Conservation (phyloP, 1,140 invertebrate genomes). For the Zaprionus inermis region DNA sequence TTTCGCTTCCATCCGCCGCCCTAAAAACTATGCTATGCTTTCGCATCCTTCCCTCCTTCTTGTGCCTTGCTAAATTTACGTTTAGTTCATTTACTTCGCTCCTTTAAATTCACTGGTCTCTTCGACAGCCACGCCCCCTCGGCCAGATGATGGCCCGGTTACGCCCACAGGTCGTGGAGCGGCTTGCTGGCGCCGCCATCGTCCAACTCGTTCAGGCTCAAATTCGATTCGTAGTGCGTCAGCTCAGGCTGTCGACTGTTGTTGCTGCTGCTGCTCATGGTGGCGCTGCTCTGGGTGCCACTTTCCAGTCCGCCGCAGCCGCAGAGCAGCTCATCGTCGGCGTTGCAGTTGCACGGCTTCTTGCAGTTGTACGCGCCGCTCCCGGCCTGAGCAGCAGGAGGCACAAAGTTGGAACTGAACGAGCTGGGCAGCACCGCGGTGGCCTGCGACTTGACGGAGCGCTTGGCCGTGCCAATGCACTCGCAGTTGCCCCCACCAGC, state of each 20-base stretch:
- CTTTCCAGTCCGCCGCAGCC: slow-evolving; percentile 75
- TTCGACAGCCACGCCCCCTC: slow-evolving; percentile 36
- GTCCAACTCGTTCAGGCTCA: slow-evolving; percentile 72
- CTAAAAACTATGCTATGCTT: no score
- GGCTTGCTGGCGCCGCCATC: slow-evolving; percentile 60
- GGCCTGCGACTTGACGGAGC: slow-evolving; percentile 59
- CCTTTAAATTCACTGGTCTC: slow-evolving; percentile 81
- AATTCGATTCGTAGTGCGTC: slow-evolving; percentile 82
- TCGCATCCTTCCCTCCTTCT: not conserved
- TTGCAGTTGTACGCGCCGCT: slow-evolving; percentile 84
- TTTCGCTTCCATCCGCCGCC: slow-evolving; percentile 1
- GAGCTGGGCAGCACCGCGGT: slow-evolving; percentile 86
- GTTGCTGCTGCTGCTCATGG: slow-evolving; percentile 82
- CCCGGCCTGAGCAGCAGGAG: slow-evolving; percentile 84
- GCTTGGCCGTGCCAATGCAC: slow-evolving; percentile 78
- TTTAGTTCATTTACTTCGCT: slow-evolving; percentile 34
- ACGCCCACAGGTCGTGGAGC: slow-evolving; percentile 71
- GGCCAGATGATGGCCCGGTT: slow-evolving; percentile 38
- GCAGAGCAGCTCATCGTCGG: slow-evolving; percentile 63
- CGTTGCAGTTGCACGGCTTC: slow-evolving; percentile 79
- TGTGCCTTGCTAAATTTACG: not conserved
- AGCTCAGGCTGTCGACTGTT: slow-evolving; percentile 77
- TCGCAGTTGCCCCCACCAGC: slow-evolving; percentile 50
- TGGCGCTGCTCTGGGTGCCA: slow-evolving; percentile 78
- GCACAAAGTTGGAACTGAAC: slow-evolving; percentile 88